Conservation (phyloP, 2,797 vertebrate genomes). For the Ataeniobius toweri region DNA sequence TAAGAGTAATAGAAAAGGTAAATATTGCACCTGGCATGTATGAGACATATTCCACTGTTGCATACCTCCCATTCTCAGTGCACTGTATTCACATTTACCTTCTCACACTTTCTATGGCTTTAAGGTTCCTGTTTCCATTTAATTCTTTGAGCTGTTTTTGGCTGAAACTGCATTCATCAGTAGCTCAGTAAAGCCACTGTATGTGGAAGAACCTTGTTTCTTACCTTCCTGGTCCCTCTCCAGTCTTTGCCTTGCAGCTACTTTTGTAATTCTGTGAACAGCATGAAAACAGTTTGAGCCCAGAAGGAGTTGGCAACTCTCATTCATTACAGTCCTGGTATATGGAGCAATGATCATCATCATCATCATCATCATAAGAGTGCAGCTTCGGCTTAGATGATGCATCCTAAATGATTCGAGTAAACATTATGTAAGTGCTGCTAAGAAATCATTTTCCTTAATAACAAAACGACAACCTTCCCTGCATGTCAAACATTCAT, state of each 20-base stretch:
- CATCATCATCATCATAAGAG: not conserved
- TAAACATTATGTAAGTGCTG: not conserved
- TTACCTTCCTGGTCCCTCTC: constrained; percentile 3
- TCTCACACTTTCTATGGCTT: constrained; percentile 23
- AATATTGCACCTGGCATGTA: not conserved
- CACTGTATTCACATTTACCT: constrained; percentile 11
- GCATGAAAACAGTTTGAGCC: constrained; percentile 3
- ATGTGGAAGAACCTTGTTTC: constrained; percentile 12
- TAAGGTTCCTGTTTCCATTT: constrained; percentile 1
- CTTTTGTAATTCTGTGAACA: constrained; percentile 2
- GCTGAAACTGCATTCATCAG: constrained; percentile 35
- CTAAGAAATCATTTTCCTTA: not conserved
- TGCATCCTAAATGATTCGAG: not conserved
- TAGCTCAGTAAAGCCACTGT: constrained; percentile 26
- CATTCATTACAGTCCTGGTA: constrained; percentile 3
- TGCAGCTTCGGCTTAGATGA: not conserved
- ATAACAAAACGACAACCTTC: not conserved
- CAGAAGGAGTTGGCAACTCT: not conserved
- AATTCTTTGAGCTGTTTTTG: constrained; percentile 1
- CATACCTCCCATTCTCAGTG: constrained; percentile 3
- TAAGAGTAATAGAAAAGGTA: not conserved
- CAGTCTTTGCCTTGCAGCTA: not conserved
- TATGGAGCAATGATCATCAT: constrained; percentile 8
- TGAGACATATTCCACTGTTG: not conserved
- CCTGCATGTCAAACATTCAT: not conserved